A percentile compares a stretch with the other conserved stretches of the same genome.
Conservation (phyloP, 2,797 vertebrate genomes). For the Trichosurus vulpecula region DNA sequence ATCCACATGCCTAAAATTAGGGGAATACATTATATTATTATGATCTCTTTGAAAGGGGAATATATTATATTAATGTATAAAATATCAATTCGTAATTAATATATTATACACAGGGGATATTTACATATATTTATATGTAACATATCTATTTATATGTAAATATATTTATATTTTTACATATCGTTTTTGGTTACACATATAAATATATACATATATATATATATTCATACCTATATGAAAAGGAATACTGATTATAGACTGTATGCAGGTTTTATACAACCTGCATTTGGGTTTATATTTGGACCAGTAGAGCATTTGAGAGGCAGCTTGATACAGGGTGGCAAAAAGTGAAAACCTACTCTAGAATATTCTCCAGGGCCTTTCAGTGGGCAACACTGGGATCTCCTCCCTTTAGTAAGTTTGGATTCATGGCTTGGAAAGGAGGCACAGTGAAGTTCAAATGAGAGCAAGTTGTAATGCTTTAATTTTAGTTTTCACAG, state of each 20-base stretch:
- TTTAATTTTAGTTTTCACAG: constrained; percentile 65
- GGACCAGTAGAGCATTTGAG: background rate
- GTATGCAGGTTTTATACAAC: background rate
- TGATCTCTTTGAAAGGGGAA: background rate
- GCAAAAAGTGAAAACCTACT: background rate
- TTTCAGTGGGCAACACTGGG: constrained; percentile 30
- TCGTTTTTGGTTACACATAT: background rate
- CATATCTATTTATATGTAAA: background rate
- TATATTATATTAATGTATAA: background rate
- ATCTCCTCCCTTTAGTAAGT: background rate
- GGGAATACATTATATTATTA: background rate
- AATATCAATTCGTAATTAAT: background rate
- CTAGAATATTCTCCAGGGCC: background rate
- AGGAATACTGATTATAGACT: background rate
- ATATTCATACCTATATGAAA: background rate
- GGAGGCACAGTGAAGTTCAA: constrained; percentile 7
- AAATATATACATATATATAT: background rate
- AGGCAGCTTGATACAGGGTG: background rate
- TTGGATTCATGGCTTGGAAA: constrained; percentile 44
- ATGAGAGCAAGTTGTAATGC: constrained; percentile 51
- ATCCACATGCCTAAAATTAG: background rate
- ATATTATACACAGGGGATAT: background rate
- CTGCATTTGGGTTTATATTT: background rate
- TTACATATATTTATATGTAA: no score
- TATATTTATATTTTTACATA: background rate